Base-by-base conservation (phyloP, 2,888 invertebrate genomes). In the Nymphalis urticae region DNA sequence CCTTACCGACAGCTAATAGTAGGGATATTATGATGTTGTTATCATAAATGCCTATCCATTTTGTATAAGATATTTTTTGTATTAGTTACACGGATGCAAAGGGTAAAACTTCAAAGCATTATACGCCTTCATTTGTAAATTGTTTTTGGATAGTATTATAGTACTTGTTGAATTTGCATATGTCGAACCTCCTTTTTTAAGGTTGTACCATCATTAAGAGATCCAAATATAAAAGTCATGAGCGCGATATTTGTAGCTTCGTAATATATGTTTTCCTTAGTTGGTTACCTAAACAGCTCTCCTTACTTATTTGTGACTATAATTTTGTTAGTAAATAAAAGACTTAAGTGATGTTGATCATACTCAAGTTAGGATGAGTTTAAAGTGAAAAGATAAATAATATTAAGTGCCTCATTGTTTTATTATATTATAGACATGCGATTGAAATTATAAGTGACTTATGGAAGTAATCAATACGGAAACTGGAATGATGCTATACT, bases 121-220 rank as follows among this genome's bases (percentile, higher is more conserved):
- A 32, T 24, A 58, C 58, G 36, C 58, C 36, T 58, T 60, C 59
- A 59, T 51, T 67, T 24, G 27, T 59, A 65, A 65, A 71, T 58
- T 65, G 42, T 32, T 42, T 13, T 27, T 58, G 68, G 59, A 50
- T 53, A 58, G 54, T 59, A 68, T 42, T 62, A 47, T 47, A 24
- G 48, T 65, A 19, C 58, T 53, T 56, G 24, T 67, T 62, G 48
- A 59, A 65, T 27, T 60, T 64, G 68, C 69, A 65, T 50, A 72
- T 66, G 68, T 66, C 56, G 66, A 53, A 24, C 69, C 53, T 58
- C 51, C 63, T 65, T 66, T 69, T 63, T 70, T 51, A 69, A 69
- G 66, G 48, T 27, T 51, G 56, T 48, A 6, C 36, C 62, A 47
- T 62, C 65, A 73, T 72, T 67, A 64, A 65, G 66, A 42, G n/a